Base-by-base conservation (phyloP, 2,797 vertebrate genomes). In the Notolepis coatsorum region DNA sequence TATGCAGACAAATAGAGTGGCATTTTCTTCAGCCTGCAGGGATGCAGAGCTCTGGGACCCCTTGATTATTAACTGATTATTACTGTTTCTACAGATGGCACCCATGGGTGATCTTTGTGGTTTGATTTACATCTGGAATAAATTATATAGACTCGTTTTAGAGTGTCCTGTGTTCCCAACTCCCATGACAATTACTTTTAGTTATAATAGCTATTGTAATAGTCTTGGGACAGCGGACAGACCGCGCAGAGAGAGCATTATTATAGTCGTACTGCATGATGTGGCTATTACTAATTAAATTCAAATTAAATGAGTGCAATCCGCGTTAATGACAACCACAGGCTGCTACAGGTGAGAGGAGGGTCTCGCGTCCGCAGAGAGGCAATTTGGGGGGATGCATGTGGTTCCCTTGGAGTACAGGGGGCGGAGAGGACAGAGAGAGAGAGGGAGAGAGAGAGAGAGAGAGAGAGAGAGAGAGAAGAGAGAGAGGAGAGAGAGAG, bases 381-480 rank as follows among this genome's bases (percentile, higher is more conserved):
- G 7, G 21, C 7, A 41, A 39, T 58, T 48, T 18, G 21, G 20
- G 21, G 20, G 13, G 7, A 20, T 12, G 10, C 2, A 15, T 35
- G 28, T 21, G 41, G 27, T 13, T 49, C 52, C 25, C 13, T 51
- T 15, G 27, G n/a, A n/a, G 39, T 13, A 8, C 1, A 10, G 13
- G 55, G 8, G 27, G 5, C 10, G 8, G 42, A 33, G 28, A n/a
- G 13, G 51, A 39, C 2, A 46, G 43, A 24, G 43, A 25, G 61
- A 8, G 56, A 0, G 57, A 2, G 46, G 2, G 60, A 7, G 69
- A 5, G 50, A 7, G 18, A n/a, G 62, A 51, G 67, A 47, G 66
- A 43, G 52, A 53, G 57, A 43, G 62, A 67, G 49, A 54, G 61
- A 56, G 68, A 45, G 53, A 46, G 56, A 39, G 42, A 47, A 46